A percentile compares a stretch with the other conserved stretches of the same genome.
These are phyloP conservation scores for Phorcus lineatus DNA, from an alignment of 2,888 invertebrate species.

Conservation along the genomic window DNA sequence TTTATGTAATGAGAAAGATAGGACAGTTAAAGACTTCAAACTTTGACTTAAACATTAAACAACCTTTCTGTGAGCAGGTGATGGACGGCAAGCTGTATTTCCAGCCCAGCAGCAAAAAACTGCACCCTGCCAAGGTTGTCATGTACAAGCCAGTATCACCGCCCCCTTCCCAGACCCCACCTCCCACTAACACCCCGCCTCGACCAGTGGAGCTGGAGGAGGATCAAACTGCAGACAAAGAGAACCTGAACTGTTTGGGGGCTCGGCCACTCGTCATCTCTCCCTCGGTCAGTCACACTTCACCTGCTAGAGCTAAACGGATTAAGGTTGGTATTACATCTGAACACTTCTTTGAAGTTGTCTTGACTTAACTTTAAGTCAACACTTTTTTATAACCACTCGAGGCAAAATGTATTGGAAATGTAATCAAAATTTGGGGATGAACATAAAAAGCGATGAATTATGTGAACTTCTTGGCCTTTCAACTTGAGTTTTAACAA, in stretches of 20 bases:
- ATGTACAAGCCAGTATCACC: constrained; percentile 49
- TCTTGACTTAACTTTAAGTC: too few relatives aligned
- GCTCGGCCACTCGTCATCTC: background rate
- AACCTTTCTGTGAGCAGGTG: constrained; percentile 41
- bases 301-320: constrained; percentile 11
- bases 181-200: constrained; percentile 14
- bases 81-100: constrained; percentile 64
- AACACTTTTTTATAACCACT: too few relatives aligned
- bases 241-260: constrained; percentile 18
- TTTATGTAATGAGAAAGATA: too few relatives aligned
- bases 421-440: too few relatives aligned
- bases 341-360: too few relatives aligned
- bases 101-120: constrained; percentile 55
- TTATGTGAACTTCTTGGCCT: too few relatives aligned
- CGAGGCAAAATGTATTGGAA: too few relatives aligned
- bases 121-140: constrained; percentile 56
- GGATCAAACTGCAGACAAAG: constrained; percentile 6
- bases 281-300: constrained; percentile 23
- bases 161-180: constrained; percentile 4
- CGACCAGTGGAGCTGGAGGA: background rate
- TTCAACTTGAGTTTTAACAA: too few relatives aligned
- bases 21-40: too few relatives aligned
- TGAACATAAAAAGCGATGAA: too few relatives aligned
- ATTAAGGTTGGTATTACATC: constrained; percentile 7
- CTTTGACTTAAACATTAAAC: too few relatives aligned